A percentile compares a stretch with the other conserved stretches of the same genome.
These are phyloP conservation scores for Pachliopta kotzebuea DNA, from an alignment of 2,888 invertebrate species.

Conservation along the genomic window DNA sequence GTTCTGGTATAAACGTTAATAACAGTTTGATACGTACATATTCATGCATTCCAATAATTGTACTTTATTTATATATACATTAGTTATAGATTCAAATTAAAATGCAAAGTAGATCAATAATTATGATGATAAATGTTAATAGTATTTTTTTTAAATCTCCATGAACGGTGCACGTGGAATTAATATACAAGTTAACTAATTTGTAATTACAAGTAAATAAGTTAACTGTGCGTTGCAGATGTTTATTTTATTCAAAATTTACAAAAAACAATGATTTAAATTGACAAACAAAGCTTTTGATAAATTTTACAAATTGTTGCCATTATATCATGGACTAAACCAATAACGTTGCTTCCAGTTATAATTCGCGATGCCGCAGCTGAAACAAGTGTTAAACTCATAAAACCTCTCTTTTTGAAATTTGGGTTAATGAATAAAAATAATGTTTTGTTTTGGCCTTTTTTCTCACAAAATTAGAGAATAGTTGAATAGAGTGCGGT, in stretches of 20 bases:
- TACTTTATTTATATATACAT: no score
- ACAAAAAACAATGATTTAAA: no score
- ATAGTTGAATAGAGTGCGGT: slow-evolving; percentile 6
- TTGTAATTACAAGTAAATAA: not conserved
- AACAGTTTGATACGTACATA: not conserved
- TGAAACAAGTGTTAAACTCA: no score
- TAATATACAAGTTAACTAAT: not conserved
- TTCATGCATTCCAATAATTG: not conserved
- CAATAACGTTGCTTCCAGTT: no score
- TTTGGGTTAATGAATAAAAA: no score
- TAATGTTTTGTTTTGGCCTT: not conserved
- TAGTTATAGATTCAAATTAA: not conserved
- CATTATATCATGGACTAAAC: no score
- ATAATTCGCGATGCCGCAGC: no score
- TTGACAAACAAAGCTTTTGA: not conserved
- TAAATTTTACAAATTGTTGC: not conserved
- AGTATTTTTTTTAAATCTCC: not conserved
- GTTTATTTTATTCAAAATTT: no score
- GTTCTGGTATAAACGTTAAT: not conserved
- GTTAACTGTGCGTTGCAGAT: not conserved
- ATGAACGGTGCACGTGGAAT: not conserved
- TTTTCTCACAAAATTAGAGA: slow-evolving; percentile 17
- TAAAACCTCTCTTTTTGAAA: no score
- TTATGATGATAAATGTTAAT: not conserved
- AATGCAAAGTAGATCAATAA: not conserved